Base-by-base conservation (phyloP, 2,113 vertebrate species). In the Xerus inauris region DNA sequence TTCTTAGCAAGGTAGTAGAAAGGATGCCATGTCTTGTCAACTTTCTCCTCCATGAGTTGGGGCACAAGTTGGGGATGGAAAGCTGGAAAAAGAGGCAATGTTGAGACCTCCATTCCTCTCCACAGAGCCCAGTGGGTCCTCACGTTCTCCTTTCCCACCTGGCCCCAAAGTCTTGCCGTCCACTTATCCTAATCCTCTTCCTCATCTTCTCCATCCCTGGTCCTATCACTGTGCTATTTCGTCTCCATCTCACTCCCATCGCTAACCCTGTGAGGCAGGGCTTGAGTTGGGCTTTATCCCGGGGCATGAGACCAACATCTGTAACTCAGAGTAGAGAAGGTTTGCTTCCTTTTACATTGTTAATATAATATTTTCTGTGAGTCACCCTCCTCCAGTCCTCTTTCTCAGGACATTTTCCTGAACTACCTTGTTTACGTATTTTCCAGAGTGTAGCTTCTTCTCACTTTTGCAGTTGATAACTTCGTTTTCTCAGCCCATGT, bases 291-390 rank as follows among this genome's bases (percentile, higher is more conserved):
- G 47, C 17, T 93, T 88, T 76, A 49, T 94, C 82, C 49, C 42
- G 17, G 40, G 22, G 10, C 47, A 72, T 65, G n/a, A 86, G 40
- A 77, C 38, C 65, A 85, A 35, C 35, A 73, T 62, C 54, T 85
- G 16, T 83, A 71, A 67, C n/a, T 32, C 81, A 72, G 77, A 26
- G 2, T 10, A 88, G 93, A 67, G 28, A 80, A 87, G 9, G 9
- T 83, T 83, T 94, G 30, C 47, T 97, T 88, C 65, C 28, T 88
- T 94, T 89, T 38, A 62, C 26, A 9, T 4, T 51, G 35, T 91
- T 69, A 47, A 13, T 42, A 24, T 67, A n/a, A 90, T 19, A 40
- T 22, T 57, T 65, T 24, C 42, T 38, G 17, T 64, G 71, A 80
- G 20, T 67, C 71, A 90, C 38, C 17, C 9, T 95, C 91, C 32